phyloP scores from a whole-genome alignment of 2,888 invertebrate species.

The Netelia virgata region DNA sequence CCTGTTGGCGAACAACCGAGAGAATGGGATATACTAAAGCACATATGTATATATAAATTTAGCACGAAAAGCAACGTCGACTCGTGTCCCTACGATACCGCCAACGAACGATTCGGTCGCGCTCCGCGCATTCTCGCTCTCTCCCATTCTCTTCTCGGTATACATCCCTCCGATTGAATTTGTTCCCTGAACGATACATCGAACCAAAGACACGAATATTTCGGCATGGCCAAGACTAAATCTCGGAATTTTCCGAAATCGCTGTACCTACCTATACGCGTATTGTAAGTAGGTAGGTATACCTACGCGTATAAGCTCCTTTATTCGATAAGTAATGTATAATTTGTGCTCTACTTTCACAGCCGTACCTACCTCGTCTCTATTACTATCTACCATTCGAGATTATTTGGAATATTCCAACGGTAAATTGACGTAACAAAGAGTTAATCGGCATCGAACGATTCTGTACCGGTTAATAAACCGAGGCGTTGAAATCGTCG shows the following conservation, averaged over 20 bases:
- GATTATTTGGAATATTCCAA: too few species aligned
- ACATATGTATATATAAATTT: slow-evolving; percentile 14
- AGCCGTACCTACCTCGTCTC: too few species aligned
- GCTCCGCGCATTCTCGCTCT: not conserved
- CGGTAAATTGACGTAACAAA: not conserved
- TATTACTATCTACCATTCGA: too few species aligned
- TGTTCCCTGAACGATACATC: not conserved
- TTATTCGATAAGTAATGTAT: too few species aligned
- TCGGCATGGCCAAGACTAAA: not conserved
- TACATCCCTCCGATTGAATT: not conserved
- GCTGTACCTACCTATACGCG: too few species aligned
- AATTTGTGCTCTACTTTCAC: too few species aligned
- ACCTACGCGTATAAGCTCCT: too few species aligned
- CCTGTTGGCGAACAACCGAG: slow-evolving; percentile 40
- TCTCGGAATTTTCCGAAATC: too few species aligned
- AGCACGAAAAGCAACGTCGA: slow-evolving; percentile 1
- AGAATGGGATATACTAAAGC: slow-evolving; percentile 13
- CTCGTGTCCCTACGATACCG: not conserved
- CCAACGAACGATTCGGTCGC: not conserved
- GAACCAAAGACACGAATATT: not conserved
- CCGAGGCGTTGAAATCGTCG: not conserved
- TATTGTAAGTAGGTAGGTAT: too few species aligned
- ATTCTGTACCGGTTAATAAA: not conserved
- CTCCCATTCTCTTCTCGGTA: not conserved
- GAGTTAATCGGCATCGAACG: not conserved